A percentile compares a stretch with the other conserved stretches of the same genome.
Evolutionary conservation across 2,797 vertebrate species (phyloP).

Genomic region (Premnoplex brunnescens): DNA sequence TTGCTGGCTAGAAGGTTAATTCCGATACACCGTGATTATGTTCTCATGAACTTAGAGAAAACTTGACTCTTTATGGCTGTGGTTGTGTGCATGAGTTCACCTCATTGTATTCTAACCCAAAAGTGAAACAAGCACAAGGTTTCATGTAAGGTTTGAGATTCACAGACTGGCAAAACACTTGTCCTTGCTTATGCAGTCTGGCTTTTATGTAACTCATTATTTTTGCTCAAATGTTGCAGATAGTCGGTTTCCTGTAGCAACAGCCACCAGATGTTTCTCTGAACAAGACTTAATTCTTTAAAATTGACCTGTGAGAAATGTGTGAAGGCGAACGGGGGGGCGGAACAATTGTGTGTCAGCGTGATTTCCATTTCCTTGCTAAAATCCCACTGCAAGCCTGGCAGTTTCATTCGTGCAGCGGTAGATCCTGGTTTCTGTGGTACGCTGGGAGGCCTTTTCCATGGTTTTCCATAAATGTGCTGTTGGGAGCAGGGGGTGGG

Average conservation of each 20-base stretch:
- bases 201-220: conserved; percentile 40
- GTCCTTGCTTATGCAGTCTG: conserved; percentile 14
- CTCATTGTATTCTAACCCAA: not conserved
- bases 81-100: fast-evolving
- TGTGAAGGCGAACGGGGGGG: conserved; percentile 51
- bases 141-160: not conserved
- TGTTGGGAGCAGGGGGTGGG: not conserved
- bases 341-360: conserved; percentile 24
- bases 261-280: conserved; percentile 55
- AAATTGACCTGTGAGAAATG: conserved; percentile 62
- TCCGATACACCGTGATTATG: not conserved
- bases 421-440: not conserved
- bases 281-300: conserved; percentile 62
- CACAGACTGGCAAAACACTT: not conserved
- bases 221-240: conserved; percentile 34
- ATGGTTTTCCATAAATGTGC: not conserved
- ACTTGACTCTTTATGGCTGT: fast-evolving
- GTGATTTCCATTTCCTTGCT: conserved; percentile 7
- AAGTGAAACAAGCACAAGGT: fast-evolving
- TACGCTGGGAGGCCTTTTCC: fast-evolving
- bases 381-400: not conserved
- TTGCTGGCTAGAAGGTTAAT: not conserved
- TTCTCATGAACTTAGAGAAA: not conserved
- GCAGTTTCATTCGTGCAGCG: not conserved
- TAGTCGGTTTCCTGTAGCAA: conserved; percentile 62